Evolutionary conservation across 2,888 invertebrate species (phyloP).

Genomic region (Carcina quercana): DNA sequence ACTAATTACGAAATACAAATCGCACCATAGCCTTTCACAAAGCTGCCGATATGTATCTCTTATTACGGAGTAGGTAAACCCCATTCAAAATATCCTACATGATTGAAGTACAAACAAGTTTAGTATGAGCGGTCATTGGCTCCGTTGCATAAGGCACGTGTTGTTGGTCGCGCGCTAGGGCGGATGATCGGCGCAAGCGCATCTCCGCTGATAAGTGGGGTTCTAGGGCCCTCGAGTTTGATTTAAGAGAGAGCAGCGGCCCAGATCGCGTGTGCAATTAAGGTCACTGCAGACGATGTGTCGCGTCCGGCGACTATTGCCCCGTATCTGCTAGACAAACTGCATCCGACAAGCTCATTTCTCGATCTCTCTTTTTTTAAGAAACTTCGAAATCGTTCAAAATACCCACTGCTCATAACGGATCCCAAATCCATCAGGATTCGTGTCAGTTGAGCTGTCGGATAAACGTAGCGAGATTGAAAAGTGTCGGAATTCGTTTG

Average conservation of each 20-base stretch:
- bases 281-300: slow-evolving; percentile 59
- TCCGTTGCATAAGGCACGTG: slow-evolving; percentile 54
- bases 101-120: slow-evolving; percentile 41
- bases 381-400: slow-evolving; percentile 3
- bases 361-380: slow-evolving; percentile 8
- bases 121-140: slow-evolving; percentile 54
- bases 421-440: slow-evolving; percentile 1
- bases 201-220: slow-evolving; percentile 51
- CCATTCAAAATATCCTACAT: slow-evolving; percentile 22
- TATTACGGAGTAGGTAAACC: slow-evolving; percentile 11
- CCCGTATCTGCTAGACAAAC: slow-evolving; percentile 32
- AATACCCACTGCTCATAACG: slow-evolving; percentile 4
- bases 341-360: slow-evolving; percentile 14
- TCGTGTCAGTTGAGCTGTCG: slow-evolving; percentile 1
- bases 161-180: slow-evolving; percentile 40
- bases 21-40: slow-evolving; percentile 33
- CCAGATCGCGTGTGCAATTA: slow-evolving; percentile 59
- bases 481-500: slow-evolving; percentile 19
- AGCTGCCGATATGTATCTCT: slow-evolving; percentile 33
- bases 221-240: slow-evolving; percentile 68
- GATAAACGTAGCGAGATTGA: slow-evolving; percentile 1
- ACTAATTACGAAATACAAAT: slow-evolving; percentile 22
- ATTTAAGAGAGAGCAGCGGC: slow-evolving; percentile 70
- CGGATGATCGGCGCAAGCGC: slow-evolving; percentile 42
- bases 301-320: slow-evolving; percentile 30